Evolutionary conservation across 2,888 invertebrate species (phyloP).

Genomic region (Leucoptera coffeella): DNA sequence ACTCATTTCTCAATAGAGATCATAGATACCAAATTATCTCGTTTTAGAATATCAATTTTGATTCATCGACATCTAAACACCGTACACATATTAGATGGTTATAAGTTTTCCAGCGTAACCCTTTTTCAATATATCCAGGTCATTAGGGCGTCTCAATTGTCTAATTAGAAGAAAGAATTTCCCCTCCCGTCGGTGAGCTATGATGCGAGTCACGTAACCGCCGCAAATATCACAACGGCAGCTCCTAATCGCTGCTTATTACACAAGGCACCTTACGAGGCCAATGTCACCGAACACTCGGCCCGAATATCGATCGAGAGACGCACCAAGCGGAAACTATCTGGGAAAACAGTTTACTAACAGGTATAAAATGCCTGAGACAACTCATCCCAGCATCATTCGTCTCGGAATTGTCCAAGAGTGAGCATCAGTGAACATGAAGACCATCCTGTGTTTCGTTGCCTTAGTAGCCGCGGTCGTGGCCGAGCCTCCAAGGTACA

Average conservation of each 20-base stretch:
- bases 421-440: slow-evolving; percentile 23
- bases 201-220: slow-evolving; percentile 25
- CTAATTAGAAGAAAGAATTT: no score
- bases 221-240: slow-evolving; percentile 35
- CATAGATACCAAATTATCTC: no score
- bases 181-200: no score
- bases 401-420: slow-evolving; percentile 21
- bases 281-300: slow-evolving; percentile 38
- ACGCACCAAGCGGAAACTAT: slow-evolving; percentile 40
- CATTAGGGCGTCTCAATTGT: no score
- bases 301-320: slow-evolving; percentile 33
- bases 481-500: slow-evolving; percentile 29
- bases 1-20: no score
- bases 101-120: no score
- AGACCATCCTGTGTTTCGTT: slow-evolving; percentile 21
- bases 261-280: slow-evolving; percentile 34
- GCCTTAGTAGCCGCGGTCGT: slow-evolving; percentile 21
- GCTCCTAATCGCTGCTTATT: slow-evolving; percentile 35
- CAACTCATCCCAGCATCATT: slow-evolving; percentile 36
- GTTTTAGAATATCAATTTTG: no score
- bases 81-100: no score
- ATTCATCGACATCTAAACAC: no score
- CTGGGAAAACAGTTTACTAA: no score
- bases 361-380: no score
- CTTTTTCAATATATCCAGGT: no score